Evolutionary conservation across 23 tunicate species (phyloP), one percentile per base, ranked within the genome.

Genomic region (Halocynthia aurantium): DNA sequence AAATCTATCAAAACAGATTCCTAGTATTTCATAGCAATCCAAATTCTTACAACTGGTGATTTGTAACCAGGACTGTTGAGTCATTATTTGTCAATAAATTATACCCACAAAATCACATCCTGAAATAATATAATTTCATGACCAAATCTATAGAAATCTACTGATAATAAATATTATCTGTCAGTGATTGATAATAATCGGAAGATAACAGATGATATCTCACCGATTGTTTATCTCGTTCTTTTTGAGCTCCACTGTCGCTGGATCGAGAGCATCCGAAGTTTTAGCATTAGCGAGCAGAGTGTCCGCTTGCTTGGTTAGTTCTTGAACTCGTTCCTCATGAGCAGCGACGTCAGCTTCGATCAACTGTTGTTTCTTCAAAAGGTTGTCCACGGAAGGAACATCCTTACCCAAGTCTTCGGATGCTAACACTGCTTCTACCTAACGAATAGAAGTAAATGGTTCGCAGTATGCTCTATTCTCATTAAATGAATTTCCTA

Each of bases 321-420:
- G 78, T 62, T 82, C 88, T 31, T 62, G 51, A 7, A 91, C 88
- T 6, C 88, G 69, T 57, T 92, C 98, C 57, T 92, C 98, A 72
- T 92, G 92, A 18, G 92, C 88, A 10, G 84, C 98, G 20, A 86
- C 83, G 69, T 92, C 98, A 13, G 88, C 90, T 61, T 92, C 98
- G n/a, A 92, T 51, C 44, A 77, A 81, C 61, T 86, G 70, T 52
- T 86, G 98, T 71, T 92, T 92, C 71, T 81, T 82, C 75, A 92
- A 67, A 51, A 92, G 81, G 20, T 92, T 78, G n/a, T 92, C 62
- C 21, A 92, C 98, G 0, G 98, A 92, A 53, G 88, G 78, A 52
- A 92, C 92, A 75, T 92, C 98, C 62, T 85, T 86, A 10, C 98
- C 98, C 9, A 92, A 69, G 62, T 92, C 98, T 62, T 92, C 93